Conservation (phyloP, 2,113 vertebrate species). For the Kryptolebias marmoratus region DNA sequence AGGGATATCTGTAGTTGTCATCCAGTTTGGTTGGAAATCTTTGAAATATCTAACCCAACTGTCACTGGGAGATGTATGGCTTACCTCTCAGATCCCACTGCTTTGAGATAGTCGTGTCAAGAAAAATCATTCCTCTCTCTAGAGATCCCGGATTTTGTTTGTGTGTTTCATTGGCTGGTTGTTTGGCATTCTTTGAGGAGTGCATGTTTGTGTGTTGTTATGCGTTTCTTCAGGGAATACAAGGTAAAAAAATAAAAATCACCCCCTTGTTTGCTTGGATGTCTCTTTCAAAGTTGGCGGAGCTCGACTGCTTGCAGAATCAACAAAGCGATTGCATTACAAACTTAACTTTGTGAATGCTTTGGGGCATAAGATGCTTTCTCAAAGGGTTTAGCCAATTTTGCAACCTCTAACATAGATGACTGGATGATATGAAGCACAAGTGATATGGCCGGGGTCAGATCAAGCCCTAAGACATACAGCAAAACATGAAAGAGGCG, state of each 20-base stretch:
- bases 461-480: slow-evolving; percentile 42
- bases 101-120: slow-evolving; percentile 42
- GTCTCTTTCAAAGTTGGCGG: slow-evolving; percentile 15
- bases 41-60: slow-evolving; percentile 51
- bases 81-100: slow-evolving; percentile 32
- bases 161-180: slow-evolving; percentile 30
- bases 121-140: slow-evolving; percentile 46
- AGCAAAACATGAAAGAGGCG: slow-evolving; percentile 56
- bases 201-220: slow-evolving; percentile 7
- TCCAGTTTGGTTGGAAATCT: slow-evolving; percentile 30
- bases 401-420: slow-evolving; percentile 38
- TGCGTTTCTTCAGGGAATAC: slow-evolving; percentile 41
- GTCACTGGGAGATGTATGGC: slow-evolving; percentile 43
- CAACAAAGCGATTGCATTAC: slow-evolving; percentile 59
- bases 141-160: slow-evolving; percentile 26
- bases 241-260: slow-evolving; percentile 38
- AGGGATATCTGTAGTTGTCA: slow-evolving; percentile 29
- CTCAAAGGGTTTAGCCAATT: slow-evolving; percentile 34
- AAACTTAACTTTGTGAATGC: slow-evolving; percentile 29
- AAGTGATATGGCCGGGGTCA: slow-evolving; percentile 49
- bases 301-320: slow-evolving; percentile 26
- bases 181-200: slow-evolving; percentile 34
- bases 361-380: slow-evolving; percentile 28
- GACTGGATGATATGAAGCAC: slow-evolving; percentile 56
- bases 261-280: not conserved